phyloP scores from a whole-genome alignment of 2,888 invertebrate genomes.

The Danaus chrysippus region DNA sequence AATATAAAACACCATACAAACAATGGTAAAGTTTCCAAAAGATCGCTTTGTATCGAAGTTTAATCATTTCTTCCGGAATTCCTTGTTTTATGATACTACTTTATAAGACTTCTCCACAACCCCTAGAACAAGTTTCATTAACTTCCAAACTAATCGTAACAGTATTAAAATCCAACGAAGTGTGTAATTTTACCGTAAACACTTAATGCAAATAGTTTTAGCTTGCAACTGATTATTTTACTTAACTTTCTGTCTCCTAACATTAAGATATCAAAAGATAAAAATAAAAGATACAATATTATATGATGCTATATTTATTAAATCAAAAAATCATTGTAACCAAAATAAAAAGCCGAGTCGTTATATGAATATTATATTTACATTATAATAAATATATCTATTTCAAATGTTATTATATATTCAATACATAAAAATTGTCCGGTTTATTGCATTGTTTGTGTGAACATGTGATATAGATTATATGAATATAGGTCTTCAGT shows the following conservation, averaged over 20 bases:
- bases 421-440: slow-evolving; percentile 17
- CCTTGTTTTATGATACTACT: slow-evolving; percentile 2
- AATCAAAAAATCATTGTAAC: slow-evolving; percentile 36
- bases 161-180: slow-evolving; percentile 24
- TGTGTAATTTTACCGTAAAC: slow-evolving; percentile 20
- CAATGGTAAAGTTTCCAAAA: background rate
- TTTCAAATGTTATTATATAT: slow-evolving; percentile 7
- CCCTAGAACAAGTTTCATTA: slow-evolving; percentile 1
- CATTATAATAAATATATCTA: slow-evolving; percentile 42
- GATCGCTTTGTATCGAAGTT: background rate
- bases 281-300: slow-evolving; percentile 14
- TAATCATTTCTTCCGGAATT: slow-evolving; percentile 3
- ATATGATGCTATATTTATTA: slow-evolving; percentile 67
- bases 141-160: slow-evolving; percentile 4
- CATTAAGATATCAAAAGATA: background rate
- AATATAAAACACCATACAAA: slow-evolving; percentile 1
- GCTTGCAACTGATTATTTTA: background rate
- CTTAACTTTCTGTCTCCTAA: background rate
- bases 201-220: background rate
- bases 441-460: slow-evolving; percentile 1
- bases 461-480: slow-evolving; percentile 16
- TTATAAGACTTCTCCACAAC: background rate
- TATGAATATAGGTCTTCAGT: slow-evolving; percentile 23
- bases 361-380: slow-evolving; percentile 61
- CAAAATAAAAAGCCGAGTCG: slow-evolving; percentile 60